Conservation (phyloP, 2,113 vertebrate species). For the Malurus melanocephalus region DNA sequence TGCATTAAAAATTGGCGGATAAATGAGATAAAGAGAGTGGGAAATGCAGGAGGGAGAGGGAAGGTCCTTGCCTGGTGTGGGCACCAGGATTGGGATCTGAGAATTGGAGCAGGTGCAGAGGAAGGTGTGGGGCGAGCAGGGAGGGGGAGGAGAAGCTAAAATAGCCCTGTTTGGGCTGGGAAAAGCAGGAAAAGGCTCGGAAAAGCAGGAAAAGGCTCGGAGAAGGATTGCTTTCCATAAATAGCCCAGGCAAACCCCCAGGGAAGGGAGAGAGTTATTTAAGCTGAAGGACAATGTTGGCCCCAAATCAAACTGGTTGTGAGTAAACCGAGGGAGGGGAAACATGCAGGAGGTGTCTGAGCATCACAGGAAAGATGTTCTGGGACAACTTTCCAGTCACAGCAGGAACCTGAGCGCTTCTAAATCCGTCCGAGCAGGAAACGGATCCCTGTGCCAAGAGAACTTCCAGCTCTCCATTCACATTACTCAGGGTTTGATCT, state of each 20-base stretch:
- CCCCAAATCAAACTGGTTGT: constrained; percentile 43
- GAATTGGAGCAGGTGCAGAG: constrained; percentile 7
- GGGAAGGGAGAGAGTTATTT: constrained; percentile 52
- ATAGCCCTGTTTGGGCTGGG: constrained; percentile 25
- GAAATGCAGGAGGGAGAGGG: background rate
- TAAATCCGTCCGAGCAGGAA: constrained; percentile 46
- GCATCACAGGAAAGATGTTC: constrained; percentile 66
- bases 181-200: constrained; percentile 24
- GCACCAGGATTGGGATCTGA: background rate
- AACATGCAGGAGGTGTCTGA: constrained; percentile 26
- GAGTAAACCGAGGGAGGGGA: constrained; percentile 46
- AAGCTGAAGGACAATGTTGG: constrained; percentile 55
- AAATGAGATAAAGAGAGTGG: background rate
- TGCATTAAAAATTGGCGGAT: background rate
- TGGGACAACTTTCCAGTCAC: constrained; percentile 47
- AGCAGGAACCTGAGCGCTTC: constrained; percentile 48
- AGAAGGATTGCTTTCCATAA: constrained; percentile 29
- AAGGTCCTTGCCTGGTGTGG: background rate
- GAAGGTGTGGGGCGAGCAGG: background rate
- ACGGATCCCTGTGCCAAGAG: background rate
- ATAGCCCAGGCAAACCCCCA: background rate
- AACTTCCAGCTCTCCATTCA: constrained; percentile 20
- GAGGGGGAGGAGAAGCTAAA: background rate
- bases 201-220: constrained; percentile 29
- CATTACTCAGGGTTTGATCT: constrained; percentile 29